Evolutionary conservation across 2,113 vertebrate genomes (phyloP), one percentile per base, ranked within the genome.

Genomic region (Lagopus leucura): DNA sequence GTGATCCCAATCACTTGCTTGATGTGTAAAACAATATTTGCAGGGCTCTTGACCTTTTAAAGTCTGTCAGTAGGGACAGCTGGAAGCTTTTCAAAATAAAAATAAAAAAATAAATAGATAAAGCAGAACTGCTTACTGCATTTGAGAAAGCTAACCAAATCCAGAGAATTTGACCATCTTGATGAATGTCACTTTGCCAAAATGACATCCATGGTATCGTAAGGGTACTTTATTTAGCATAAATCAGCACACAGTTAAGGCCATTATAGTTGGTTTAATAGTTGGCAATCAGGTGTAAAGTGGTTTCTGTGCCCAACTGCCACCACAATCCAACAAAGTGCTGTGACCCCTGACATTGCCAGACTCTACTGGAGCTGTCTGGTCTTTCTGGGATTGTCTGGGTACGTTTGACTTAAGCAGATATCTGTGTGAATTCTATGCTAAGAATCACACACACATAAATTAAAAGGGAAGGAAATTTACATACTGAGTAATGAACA

Each of bases 1-100:
- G 92, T 72, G 84, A 74, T 89, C 80, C 27, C 20, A 73, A 92
- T 61, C n/a, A 78, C 40, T 86, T 84, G 8, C 54, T 82, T 85
- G 66, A 55, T 76, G 24, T 82, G 48, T 92, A 54, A 90, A 74
- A 73, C 30, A 91, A 47, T 82, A 92, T 90, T 85, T 80, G 40
- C 36, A 74, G 21, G 14, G 25, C 13, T 58, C 16, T 54, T 86
- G 40, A 85, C 60, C 82, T 91, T 67, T 82, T 42, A 64, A 96
- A 32, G 11, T 82, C 66, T 87, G 48, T 22, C 63, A 63, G 77
- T 63, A 87, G 40, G n/a, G 48, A 89, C 30, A 89, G 27, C 12
- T 19, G 30, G 82, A 79, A 75, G n/a, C 4, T 76, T 93, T 76
- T 15, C 20, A 82, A 36, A 6, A 19, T 71, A 82, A n/a, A 43